Evolutionary conservation across 2,888 invertebrate genomes (phyloP).

Genomic region (Tetranychus truncatus): DNA sequence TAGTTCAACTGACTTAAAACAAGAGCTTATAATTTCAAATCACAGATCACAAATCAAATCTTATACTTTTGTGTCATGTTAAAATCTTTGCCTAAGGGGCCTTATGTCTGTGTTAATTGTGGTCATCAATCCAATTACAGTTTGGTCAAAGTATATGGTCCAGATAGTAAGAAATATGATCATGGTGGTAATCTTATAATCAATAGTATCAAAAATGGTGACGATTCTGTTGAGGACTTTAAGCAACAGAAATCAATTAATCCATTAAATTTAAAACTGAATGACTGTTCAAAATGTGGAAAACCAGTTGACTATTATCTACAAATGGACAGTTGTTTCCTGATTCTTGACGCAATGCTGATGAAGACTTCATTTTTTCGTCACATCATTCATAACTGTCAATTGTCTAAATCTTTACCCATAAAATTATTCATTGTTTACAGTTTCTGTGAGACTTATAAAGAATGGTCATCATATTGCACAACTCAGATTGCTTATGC

Average conservation of each 20-base stretch:
- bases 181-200: background rate
- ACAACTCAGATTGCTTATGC: constrained; percentile 12
- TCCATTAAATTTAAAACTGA: background rate
- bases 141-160: constrained; percentile 18
- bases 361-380: constrained; percentile 20
- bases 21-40: too few relatives aligned
- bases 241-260: background rate
- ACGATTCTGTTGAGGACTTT: background rate
- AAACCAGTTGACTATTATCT: constrained; percentile 19
- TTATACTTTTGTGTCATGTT: constrained; percentile 17
- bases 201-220: background rate
- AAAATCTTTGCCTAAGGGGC: constrained; percentile 6
- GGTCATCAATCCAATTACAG: constrained; percentile 17
- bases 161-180: constrained; percentile 8
- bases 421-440: constrained; percentile 19
- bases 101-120: constrained; percentile 21
- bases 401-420: constrained; percentile 11
- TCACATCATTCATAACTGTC: constrained; percentile 19
- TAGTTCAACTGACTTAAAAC: too few relatives aligned
- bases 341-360: constrained; percentile 20
- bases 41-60: too few relatives aligned
- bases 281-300: background rate
- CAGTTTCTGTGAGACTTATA: constrained; percentile 20
- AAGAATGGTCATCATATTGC: constrained; percentile 15
- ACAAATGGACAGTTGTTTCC: constrained; percentile 19